A percentile compares a stretch with the other conserved stretches of the same genome.
Conservation (phyloP, 2,888 invertebrate genomes). For the Chaetoderma sp. region DNA sequence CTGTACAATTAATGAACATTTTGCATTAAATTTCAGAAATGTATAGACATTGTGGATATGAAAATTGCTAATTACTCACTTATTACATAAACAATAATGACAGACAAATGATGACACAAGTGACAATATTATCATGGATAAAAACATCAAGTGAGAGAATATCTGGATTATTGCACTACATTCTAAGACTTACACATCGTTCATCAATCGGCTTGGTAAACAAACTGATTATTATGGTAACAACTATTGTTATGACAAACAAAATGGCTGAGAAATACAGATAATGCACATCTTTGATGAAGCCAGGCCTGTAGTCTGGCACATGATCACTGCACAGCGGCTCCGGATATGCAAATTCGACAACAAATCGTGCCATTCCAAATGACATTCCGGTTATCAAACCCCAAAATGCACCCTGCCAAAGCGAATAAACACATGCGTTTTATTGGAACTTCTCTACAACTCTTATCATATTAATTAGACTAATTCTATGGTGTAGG, state of each 20-base stretch:
- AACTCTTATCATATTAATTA: too few relatives aligned
- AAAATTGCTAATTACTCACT: too few relatives aligned
- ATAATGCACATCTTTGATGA: slow-evolving; percentile 64
- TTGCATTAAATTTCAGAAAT: too few relatives aligned
- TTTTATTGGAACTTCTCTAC: too few relatives aligned
- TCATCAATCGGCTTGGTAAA: slow-evolving; percentile 70
- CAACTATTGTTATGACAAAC: slow-evolving; percentile 67
- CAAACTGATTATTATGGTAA: slow-evolving; percentile 68
- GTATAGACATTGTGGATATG: too few relatives aligned
- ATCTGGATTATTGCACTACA: background rate
- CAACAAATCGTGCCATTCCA: slow-evolving; percentile 70
- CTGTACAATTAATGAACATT: too few relatives aligned
- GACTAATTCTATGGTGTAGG: too few relatives aligned
- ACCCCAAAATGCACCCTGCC: slow-evolving; percentile 73
- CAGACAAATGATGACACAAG: background rate
- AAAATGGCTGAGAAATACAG: slow-evolving; percentile 72
- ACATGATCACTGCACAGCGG: slow-evolving; percentile 68
- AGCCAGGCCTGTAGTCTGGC: slow-evolving; percentile 49
- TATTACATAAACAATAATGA: background rate
- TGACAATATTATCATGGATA: background rate
- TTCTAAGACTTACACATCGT: slow-evolving; percentile 67
- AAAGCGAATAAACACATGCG: slow-evolving; percentile 6
- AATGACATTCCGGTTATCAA: slow-evolving; percentile 71
- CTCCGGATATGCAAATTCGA: slow-evolving; percentile 70
- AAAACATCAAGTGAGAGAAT: background rate